phyloP scores from a whole-genome alignment of 2,888 invertebrate genomes.

The Pocota personata region DNA sequence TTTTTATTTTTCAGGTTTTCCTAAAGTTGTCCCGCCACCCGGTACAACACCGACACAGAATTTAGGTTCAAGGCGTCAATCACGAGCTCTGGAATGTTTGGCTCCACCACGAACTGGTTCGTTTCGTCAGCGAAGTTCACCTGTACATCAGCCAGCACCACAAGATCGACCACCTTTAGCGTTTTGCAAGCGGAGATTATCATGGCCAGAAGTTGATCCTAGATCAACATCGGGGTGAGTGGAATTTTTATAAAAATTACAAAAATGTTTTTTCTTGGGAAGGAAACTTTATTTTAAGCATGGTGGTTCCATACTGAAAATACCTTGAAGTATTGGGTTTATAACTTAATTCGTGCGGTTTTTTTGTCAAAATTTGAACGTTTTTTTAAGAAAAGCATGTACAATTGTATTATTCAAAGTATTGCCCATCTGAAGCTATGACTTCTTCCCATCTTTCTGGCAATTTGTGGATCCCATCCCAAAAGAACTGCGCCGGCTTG shows the following conservation, averaged over 20 bases:
- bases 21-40: conserved; percentile 89
- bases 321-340: too few species aligned
- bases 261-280: too few species aligned
- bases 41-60: conserved; percentile 84
- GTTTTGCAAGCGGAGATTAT: conserved; percentile 90
- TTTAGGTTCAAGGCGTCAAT: conserved; percentile 80
- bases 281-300: too few species aligned
- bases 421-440: too few species aligned
- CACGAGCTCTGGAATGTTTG: conserved; percentile 88
- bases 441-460: too few species aligned
- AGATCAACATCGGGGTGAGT: conserved; percentile 92
- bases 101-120: conserved; percentile 85
- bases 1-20: conserved; percentile 85
- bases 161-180: conserved; percentile 88
- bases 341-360: too few species aligned
- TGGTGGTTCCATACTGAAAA: too few species aligned
- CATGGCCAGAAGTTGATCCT: conserved; percentile 94
- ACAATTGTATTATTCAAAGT: too few species aligned
- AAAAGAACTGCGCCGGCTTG: too few species aligned
- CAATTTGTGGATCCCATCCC: too few species aligned
- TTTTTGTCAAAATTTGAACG: too few species aligned
- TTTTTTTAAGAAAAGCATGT: too few species aligned
- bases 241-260: neutral
- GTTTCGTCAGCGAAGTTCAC: conserved; percentile 83
- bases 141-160: conserved; percentile 83